These are phyloP conservation scores for Platichthys stellatus DNA, from an alignment of 2,113 vertebrate species.

Conservation along the genomic window DNA sequence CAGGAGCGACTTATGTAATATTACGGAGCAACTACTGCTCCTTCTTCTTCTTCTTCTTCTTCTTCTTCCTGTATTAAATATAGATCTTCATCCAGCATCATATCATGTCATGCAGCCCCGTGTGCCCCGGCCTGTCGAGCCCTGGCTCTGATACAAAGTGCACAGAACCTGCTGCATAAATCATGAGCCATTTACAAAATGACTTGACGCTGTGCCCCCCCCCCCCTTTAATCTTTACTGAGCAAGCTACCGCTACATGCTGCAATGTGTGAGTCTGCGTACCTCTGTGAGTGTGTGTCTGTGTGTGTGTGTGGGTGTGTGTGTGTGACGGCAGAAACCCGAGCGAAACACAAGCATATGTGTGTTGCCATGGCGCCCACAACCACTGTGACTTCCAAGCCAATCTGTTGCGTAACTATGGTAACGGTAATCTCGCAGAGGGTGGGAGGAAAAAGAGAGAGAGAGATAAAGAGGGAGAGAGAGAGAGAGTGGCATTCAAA, in stretches of 20 bases:
- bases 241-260: constrained; percentile 37
- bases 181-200: constrained; percentile 74
- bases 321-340: constrained; percentile 43
- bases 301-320: constrained; percentile 9
- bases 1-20: constrained; percentile 14
- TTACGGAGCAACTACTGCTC: constrained; percentile 34
- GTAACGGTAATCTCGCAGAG: constrained; percentile 80
- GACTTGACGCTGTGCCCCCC: constrained; percentile 45
- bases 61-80: constrained; percentile 54
- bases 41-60: too few species aligned
- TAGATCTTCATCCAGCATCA: constrained; percentile 58
- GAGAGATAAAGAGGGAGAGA: constrained; percentile 30
- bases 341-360: constrained; percentile 75
- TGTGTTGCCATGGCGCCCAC: constrained; percentile 81
- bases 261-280: not conserved
- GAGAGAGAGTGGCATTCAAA: constrained; percentile 54
- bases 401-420: constrained; percentile 80
- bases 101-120: constrained; percentile 37
- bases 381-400: constrained; percentile 76
- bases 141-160: constrained; percentile 61
- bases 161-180: constrained; percentile 70
- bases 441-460: constrained; percentile 53
- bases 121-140: constrained; percentile 51
- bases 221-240: constrained; percentile 55
- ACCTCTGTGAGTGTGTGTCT: not conserved